Evolutionary conservation across 2,888 invertebrate genomes (phyloP), one percentile per base, ranked within the genome.

Genomic region (Drosophila niveifrons): DNA sequence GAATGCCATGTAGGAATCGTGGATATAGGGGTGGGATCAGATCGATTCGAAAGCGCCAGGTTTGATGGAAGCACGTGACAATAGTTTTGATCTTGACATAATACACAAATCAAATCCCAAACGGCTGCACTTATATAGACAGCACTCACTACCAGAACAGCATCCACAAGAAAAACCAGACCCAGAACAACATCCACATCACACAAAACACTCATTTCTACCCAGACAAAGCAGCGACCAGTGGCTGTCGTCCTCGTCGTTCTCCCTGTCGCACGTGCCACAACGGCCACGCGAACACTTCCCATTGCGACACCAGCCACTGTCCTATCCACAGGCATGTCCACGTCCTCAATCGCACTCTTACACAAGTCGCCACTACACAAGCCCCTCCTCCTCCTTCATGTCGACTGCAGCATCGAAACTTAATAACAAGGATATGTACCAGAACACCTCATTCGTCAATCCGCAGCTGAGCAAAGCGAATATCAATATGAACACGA

Each of bases 1-100:
- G 83, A 92, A 93, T 91, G 92, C 92, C 91, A 93, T 93, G 92
- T 93, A 93, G 92, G 93, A 93, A 92, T 93, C 92, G 92, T 93
- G 92, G 92, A 93, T 93, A 92, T 93, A 92, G 92, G 92, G 92
- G 92, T 92, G 92, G 91, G 92, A 92, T 92, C 92, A 92, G 92
- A 91, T 91, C 92, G 91, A 92, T 90, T 88, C 89, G 90, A 90
- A 89, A 83, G 80, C 86, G 81, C 77, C 88, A 76, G 87, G 87
- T 84, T 84, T 82, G 78, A 84, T 78, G 84, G 72, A 83, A 84
- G 87, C 87, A 84, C 82, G 85, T 85, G 87, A 83, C 83, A 84
- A 84, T 85, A 85, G 85, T 85, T 86, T 85, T 88, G 85, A 85
- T 81, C 85, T 85, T 75, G 88, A 82, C 81, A 88, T 77, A 62